Evolutionary conservation across 2,113 vertebrate genomes (phyloP).

Genomic region (Pseudorasbora parva): DNA sequence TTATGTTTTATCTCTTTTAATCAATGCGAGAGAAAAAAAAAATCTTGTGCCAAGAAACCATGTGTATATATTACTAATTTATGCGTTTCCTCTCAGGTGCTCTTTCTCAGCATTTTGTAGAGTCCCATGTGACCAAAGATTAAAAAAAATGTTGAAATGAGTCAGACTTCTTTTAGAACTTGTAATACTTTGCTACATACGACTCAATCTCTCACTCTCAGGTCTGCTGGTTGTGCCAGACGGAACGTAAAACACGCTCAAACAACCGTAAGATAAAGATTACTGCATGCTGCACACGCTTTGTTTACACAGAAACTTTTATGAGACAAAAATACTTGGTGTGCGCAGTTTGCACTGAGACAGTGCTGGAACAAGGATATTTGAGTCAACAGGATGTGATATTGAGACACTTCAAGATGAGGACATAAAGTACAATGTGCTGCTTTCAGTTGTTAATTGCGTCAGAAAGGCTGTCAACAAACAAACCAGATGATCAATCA

Average conservation of each 20-base stretch:
- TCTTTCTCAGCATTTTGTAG: conserved; percentile 27
- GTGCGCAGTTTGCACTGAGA: conserved; percentile 17
- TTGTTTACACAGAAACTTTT: conserved; percentile 52
- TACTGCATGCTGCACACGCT: conserved; percentile 35
- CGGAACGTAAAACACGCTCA: conserved; percentile 35
- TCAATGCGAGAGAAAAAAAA: neutral
- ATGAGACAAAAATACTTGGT: conserved; percentile 37
- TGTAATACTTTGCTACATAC: conserved; percentile 1
- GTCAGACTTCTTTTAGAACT: conserved; percentile 8
- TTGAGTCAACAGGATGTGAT: conserved; percentile 98
- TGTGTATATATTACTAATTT: conserved; percentile 21
- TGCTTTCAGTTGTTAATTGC: conserved; percentile 48
- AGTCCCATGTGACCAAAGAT: conserved; percentile 2
- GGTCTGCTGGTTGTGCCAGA: conserved; percentile 31
- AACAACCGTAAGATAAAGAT: conserved; percentile 41
- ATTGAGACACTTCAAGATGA: conserved; percentile 84
- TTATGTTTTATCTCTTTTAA: neutral
- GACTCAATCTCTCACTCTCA: conserved; percentile 7
- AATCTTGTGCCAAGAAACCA: conserved; percentile 7
- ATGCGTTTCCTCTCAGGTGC: conserved; percentile 28
- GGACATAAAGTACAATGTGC: conserved; percentile 76
- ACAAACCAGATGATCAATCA: conserved; percentile 1
- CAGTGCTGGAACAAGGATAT: conserved; percentile 84
- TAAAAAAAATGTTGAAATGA: conserved; percentile 15
- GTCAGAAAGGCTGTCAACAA: conserved; percentile 45